Conservation (phyloP, 2,888 invertebrate species). For the Drosophila colorata region DNA sequence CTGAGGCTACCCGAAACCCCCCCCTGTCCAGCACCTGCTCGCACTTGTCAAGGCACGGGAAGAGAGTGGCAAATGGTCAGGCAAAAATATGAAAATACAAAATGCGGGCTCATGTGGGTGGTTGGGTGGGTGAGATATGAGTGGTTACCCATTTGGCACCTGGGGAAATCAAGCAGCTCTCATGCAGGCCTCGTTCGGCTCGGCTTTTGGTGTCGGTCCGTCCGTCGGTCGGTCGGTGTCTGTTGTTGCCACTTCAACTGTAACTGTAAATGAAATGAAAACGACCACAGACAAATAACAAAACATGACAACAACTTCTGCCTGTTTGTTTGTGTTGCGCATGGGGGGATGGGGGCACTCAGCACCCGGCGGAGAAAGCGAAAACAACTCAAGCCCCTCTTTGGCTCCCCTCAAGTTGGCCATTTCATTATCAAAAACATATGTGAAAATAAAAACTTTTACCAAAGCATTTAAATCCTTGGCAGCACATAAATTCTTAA, state of each 20-base stretch:
- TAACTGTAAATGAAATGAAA: slow-evolving; percentile 76
- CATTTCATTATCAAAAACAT: slow-evolving; percentile 39
- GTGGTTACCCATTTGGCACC: slow-evolving; percentile 64
- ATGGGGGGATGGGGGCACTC: background rate
- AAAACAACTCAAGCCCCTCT: slow-evolving; percentile 30
- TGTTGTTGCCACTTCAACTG: slow-evolving; percentile 63
- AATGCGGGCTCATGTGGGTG: slow-evolving; percentile 47
- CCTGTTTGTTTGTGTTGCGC: slow-evolving; percentile 9
- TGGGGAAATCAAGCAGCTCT: slow-evolving; percentile 75
- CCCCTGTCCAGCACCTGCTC: background rate
- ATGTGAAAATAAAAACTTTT: slow-evolving; percentile 17
- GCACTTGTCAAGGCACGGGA: slow-evolving; percentile 48
- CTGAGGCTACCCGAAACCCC: background rate
- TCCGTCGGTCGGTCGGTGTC: slow-evolving; percentile 13
- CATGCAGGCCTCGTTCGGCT: slow-evolving; percentile 53
- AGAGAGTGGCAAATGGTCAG: slow-evolving; percentile 62
- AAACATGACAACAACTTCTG: slow-evolving; percentile 57
- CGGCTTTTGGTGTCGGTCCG: slow-evolving; percentile 26
- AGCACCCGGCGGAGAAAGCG: slow-evolving; percentile 14
- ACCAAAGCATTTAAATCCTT: slow-evolving; percentile 3
- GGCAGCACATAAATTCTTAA: slow-evolving; percentile 3
- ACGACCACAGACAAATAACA: slow-evolving; percentile 70
- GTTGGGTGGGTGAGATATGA: background rate
- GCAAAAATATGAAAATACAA: slow-evolving; percentile 66
- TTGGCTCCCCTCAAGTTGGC: slow-evolving; percentile 8